A percentile compares a stretch with the other conserved stretches of the same genome.
Conservation (phyloP, 2,888 invertebrate species). For the Dusona sp. region DNA sequence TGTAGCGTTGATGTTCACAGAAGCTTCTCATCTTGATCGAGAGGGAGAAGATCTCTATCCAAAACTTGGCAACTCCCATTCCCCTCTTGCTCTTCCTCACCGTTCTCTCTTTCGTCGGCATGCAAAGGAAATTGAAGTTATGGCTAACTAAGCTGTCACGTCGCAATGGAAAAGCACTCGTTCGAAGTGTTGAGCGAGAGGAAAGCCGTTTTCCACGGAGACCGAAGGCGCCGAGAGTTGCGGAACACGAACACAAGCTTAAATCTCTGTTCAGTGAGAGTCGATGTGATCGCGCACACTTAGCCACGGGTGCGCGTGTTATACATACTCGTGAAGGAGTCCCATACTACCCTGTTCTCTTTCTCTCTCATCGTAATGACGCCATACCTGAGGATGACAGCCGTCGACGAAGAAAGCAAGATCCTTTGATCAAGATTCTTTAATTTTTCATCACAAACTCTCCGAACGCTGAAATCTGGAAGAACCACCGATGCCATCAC, state of each 20-base stretch:
- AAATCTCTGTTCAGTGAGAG: constrained; percentile 33
- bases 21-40: not conserved
- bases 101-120: constrained; percentile 29
- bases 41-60: constrained; percentile 4
- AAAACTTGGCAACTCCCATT: constrained; percentile 26
- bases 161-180: constrained; percentile 54
- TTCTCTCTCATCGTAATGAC: constrained; percentile 65
- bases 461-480: constrained; percentile 45
- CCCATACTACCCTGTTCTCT: not conserved
- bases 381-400: constrained; percentile 72
- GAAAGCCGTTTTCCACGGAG: constrained; percentile 55
- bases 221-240: constrained; percentile 28
- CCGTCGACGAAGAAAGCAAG: constrained; percentile 69
- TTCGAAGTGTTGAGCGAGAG: constrained; percentile 61
- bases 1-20: constrained; percentile 19
- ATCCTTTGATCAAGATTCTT: constrained; percentile 76
- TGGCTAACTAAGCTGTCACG: constrained; percentile 74
- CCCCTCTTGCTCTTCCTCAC: not conserved
- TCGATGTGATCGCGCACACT: constrained; percentile 39
- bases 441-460: constrained; percentile 75
- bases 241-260: constrained; percentile 34
- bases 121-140: constrained; percentile 72
- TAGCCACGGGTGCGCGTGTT: constrained; percentile 60
- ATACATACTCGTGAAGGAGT: constrained; percentile 36
- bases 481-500: constrained; percentile 42